Percentiles rank a stretch among this genome's conserved stretches.
Evolutionary conservation across 2,797 vertebrate genomes (phyloP).

Genomic region (Notoglanidium macrostoma): DNA sequence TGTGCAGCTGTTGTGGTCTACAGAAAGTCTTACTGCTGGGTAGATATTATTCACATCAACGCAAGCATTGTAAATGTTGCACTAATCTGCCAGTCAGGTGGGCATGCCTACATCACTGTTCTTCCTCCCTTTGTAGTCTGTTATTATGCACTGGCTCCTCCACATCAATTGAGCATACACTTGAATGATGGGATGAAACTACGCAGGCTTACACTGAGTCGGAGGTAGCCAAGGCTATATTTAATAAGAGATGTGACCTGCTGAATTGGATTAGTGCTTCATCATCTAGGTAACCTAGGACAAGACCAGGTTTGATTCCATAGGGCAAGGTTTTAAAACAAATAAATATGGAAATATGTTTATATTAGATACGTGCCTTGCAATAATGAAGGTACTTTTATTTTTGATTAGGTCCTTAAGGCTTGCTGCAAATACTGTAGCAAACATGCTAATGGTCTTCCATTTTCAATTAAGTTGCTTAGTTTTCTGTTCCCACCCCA

Average conservation of each 20-base stretch:
- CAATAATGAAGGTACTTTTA: constrained; percentile 51
- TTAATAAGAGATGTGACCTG: constrained; percentile 43
- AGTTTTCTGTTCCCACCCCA: constrained; percentile 9
- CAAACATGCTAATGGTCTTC: constrained; percentile 54
- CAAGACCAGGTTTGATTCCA: constrained; percentile 28
- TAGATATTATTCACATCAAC: background rate
- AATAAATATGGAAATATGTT: constrained; percentile 23
- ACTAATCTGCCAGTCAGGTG: background rate
- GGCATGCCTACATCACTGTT: background rate
- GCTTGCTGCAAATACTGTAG: constrained; percentile 34
- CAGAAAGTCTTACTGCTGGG: background rate
- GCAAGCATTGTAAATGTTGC: background rate
- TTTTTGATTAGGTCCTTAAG: constrained; percentile 47
- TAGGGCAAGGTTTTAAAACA: constrained; percentile 31
- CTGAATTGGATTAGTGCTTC: constrained; percentile 6
- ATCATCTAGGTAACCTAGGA: constrained; percentile 21
- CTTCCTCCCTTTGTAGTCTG: background rate
- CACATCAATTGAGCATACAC: background rate
- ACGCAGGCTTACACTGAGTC: background rate
- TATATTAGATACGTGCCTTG: constrained; percentile 27
- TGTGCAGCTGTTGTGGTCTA: background rate
- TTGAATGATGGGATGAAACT: background rate
- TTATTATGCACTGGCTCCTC: background rate
- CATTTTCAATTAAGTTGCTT: constrained; percentile 59
- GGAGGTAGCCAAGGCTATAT: constrained; percentile 8